Conservation (phyloP, 1,140 invertebrate genomes). For the Calephelis virginiensis region DNA sequence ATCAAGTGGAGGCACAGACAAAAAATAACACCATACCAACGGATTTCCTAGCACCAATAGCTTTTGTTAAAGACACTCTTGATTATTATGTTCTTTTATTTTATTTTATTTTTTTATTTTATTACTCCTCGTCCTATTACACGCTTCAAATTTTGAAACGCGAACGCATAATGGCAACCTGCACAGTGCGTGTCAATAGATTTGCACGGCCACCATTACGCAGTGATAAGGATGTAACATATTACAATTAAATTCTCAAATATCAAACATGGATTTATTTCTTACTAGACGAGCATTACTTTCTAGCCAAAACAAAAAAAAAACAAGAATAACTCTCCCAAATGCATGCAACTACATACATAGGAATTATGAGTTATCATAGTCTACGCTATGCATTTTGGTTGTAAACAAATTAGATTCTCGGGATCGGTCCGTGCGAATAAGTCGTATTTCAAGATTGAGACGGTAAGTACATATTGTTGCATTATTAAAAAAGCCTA, state of each 20-base stretch:
- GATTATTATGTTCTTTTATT: too few relatives aligned
- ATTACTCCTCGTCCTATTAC: too few relatives aligned
- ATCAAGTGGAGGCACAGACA: too few relatives aligned
- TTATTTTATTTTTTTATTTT: too few relatives aligned
- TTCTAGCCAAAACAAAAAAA: neutral
- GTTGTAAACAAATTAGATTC: slow-evolving; percentile 1
- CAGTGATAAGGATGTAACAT: neutral
- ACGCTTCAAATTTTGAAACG: too few relatives aligned
- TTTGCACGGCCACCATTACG: too few relatives aligned
- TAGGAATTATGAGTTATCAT: neutral
- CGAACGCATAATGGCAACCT: too few relatives aligned
- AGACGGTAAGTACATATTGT: slow-evolving; percentile 1
- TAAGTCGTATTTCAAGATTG: neutral
- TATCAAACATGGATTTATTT: neutral
- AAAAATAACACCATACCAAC: too few relatives aligned
- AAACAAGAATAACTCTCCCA: neutral
- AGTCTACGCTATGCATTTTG: neutral
- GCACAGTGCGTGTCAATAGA: too few relatives aligned
- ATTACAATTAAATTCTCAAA: neutral
- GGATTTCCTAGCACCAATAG: too few relatives aligned
- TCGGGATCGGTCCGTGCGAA: neutral
- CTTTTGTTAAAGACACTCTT: too few relatives aligned
- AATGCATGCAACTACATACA: neutral
- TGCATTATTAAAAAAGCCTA: neutral
- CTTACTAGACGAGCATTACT: slow-evolving; percentile 2